A percentile compares a stretch with the other conserved stretches of the same genome.
phyloP scores from a whole-genome alignment of 2,888 invertebrate genomes.

The Ellobium chinense region DNA sequence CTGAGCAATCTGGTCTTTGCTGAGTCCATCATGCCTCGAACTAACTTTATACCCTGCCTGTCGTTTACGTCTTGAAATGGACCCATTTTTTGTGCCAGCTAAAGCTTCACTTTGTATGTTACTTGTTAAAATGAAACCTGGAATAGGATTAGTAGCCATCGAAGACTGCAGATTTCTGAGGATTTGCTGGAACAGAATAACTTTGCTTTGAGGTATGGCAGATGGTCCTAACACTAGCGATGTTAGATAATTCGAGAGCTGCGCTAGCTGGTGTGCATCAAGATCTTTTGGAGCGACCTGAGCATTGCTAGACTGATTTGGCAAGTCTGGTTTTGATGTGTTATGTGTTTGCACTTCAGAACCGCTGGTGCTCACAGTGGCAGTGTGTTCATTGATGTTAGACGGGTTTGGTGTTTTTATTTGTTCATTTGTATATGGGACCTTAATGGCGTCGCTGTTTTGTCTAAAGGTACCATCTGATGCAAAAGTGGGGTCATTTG shows the following conservation, averaged over 20 bases:
- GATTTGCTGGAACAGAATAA: not conserved
- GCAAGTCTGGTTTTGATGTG: no score
- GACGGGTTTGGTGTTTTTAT: no score
- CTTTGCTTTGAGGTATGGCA: not conserved
- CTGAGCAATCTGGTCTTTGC: not conserved
- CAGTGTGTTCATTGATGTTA: no score
- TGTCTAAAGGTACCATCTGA: no score
- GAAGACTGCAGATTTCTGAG: not conserved
- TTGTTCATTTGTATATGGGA: no score
- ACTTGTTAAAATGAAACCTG: not conserved
- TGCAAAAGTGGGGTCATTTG: no score
- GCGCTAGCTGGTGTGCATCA: not conserved
- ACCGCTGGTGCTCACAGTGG: no score
- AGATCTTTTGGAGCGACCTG: not conserved
- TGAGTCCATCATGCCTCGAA: not conserved
- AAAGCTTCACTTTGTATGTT: no score
- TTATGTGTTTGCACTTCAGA: not conserved
- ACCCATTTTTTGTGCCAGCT: no score
- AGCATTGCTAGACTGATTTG: no score
- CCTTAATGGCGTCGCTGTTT: no score
- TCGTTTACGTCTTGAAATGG: not conserved
- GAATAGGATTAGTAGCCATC: not conserved
- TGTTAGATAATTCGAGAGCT: not conserved
- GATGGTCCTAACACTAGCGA: not conserved
- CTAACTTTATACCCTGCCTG: not conserved